A percentile compares a stretch with the other conserved stretches of the same genome.
Evolutionary conservation across 2,888 invertebrate species (phyloP).

Genomic region (Ptilodon capucinus): DNA sequence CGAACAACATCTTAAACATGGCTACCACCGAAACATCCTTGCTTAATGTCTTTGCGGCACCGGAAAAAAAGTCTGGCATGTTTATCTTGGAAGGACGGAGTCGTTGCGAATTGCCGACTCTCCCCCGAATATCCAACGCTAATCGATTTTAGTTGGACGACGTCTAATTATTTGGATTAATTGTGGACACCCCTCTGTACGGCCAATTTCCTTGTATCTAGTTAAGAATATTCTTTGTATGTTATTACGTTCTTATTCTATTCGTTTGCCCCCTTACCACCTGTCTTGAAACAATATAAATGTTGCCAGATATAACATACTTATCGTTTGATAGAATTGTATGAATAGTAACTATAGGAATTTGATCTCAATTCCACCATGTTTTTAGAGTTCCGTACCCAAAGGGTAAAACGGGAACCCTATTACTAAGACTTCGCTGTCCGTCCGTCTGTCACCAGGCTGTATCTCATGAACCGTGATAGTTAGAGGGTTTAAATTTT

Average conservation of each 20-base stretch:
- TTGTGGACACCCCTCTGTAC: conserved; percentile 76
- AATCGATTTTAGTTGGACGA: conserved; percentile 78
- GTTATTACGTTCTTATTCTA: neutral
- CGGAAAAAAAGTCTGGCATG: conserved; percentile 78
- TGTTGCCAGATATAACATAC: too few species aligned
- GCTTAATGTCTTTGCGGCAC: conserved; percentile 80
- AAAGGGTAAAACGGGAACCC: too few species aligned
- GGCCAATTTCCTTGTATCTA: conserved; percentile 77
- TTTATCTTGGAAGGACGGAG: conserved; percentile 75
- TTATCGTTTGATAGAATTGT: too few species aligned
- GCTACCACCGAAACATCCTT: conserved; percentile 69
- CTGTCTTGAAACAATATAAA: too few species aligned
- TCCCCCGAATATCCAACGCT: conserved; percentile 53
- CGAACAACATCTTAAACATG: conserved; percentile 21
- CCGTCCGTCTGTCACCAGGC: too few species aligned
- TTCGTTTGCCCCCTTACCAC: too few species aligned
- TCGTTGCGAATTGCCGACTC: conserved; percentile 65
- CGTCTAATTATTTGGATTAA: conserved; percentile 80
- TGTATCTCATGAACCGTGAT: too few species aligned
- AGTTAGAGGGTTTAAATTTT: too few species aligned
- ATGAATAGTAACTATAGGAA: too few species aligned
- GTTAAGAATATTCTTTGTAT: conserved; percentile 55
- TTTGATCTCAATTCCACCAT: too few species aligned
- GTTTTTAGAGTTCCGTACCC: too few species aligned
- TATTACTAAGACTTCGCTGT: too few species aligned